Base-by-base conservation (phyloP, 2,888 invertebrate species). In the Bombyx huttoni region DNA sequence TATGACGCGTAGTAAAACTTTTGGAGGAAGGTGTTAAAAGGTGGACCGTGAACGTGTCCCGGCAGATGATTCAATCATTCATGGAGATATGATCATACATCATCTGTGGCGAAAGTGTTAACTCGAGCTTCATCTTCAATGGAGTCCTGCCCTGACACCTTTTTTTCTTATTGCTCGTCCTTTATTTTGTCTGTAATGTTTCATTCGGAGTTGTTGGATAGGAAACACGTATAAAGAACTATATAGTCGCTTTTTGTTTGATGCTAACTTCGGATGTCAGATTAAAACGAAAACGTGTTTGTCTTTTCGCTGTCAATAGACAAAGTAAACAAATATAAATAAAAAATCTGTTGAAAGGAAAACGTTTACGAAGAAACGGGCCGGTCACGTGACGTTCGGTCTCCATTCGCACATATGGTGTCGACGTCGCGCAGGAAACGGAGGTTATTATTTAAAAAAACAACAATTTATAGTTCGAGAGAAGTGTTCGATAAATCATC, bases 51-150 rank as follows among this genome's bases (percentile, higher is more conserved):
- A 75, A 83, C 84, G 83, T 86, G 86, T 85, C 83, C 64, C 74
- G 75, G 74, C 74, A 78, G 81, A 86, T 80, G 81, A 87, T 85
- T 85, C 86, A 81, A 87, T 87, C 86, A 85, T 84, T 87, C 86
- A 86, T 81, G 72, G 66, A 77, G 80, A 81, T 79, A 83, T 82
- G 75, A 83, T 82, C 85, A 76, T 85, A 81, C 82, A 86, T 86
- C 87, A 86, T 83, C 75, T 68, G 74, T 71, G 73, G 81, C 78
- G 74, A 85, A 85, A 83, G 84, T 83, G 83, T 84, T 78, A 83
- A 78, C 74, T 77, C 62, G 60, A 63, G 65, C 63, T 60, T 64
- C 67, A 61, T 67, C 67, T 68, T 77, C 74, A 76, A 81, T 80
- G 69, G 71, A 69, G 70, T 76, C 70, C 68, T 74, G 65, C 58